Evolutionary conservation across 1,140 invertebrate species (phyloP).

Genomic region (Antheraea mylitta): DNA sequence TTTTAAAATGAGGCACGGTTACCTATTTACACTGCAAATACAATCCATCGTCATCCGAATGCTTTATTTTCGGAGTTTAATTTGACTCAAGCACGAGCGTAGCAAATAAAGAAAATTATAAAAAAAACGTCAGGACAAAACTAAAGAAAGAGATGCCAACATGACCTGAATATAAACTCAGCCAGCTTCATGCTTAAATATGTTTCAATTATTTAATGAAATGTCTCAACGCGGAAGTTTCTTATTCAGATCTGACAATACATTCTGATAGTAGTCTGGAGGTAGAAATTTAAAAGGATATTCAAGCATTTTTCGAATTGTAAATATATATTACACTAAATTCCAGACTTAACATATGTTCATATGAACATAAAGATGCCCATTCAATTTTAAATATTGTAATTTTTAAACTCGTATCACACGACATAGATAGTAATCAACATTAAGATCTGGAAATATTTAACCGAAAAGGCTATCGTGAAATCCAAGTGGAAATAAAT

Average conservation of each 20-base stretch:
- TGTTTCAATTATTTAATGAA: conserved; percentile 52
- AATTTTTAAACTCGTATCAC: not conserved
- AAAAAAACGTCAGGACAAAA: no score
- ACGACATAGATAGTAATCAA: not conserved
- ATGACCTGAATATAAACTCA: conserved; percentile 6
- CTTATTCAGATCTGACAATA: conserved; percentile 39
- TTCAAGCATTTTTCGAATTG: no score
- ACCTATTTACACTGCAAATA: no score
- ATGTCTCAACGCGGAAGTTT: conserved; percentile 40
- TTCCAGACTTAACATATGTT: no score
- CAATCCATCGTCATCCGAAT: no score
- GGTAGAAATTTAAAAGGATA: not conserved
- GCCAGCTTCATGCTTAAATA: conserved; percentile 23
- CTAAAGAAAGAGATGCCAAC: not conserved
- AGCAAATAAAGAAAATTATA: no score
- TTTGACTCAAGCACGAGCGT: no score
- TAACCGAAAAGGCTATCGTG: not conserved
- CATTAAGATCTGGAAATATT: not conserved
- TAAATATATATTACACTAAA: no score
- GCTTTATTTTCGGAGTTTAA: no score
- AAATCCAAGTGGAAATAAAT: not conserved
- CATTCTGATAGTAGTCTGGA: not conserved
- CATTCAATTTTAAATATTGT: not conserved
- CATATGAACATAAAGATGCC: no score
- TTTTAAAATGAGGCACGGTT: no score